A percentile compares a stretch with the other conserved stretches of the same genome.
Conservation (phyloP, 2,888 invertebrate genomes). For the Stenolophus ochropezus region DNA sequence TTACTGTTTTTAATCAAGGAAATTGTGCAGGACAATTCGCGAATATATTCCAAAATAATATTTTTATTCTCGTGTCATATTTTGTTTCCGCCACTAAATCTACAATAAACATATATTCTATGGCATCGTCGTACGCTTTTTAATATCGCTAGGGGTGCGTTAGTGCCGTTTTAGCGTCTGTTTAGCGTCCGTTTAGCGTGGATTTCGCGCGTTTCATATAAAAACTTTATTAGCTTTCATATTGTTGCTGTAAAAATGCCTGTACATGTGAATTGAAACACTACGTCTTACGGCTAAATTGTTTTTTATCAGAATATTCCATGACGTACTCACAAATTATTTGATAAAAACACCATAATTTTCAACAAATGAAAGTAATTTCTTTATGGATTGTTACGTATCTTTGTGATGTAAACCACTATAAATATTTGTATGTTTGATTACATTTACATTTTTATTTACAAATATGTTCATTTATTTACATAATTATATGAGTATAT, state of each 20-base stretch:
- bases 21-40: conserved; percentile 21
- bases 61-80: conserved; percentile 36
- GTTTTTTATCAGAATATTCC: conserved; percentile 21
- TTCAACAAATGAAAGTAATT: neutral
- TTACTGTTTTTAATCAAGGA: conserved; percentile 41
- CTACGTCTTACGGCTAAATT: conserved; percentile 19
- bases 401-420: too few species aligned
- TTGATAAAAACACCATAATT: neutral
- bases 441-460: too few species aligned
- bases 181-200: conserved; percentile 37
- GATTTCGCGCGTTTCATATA: conserved; percentile 35
- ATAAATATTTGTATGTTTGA: too few species aligned
- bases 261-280: conserved; percentile 26
- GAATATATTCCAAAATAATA: conserved; percentile 27
- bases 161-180: conserved; percentile 31
- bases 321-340: neutral
- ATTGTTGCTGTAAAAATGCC: conserved; percentile 43
- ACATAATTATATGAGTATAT: too few species aligned
- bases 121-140: conserved; percentile 30
- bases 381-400: too few species aligned
- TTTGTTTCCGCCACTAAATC: conserved; percentile 33
- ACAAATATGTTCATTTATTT: too few species aligned
- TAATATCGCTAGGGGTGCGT: conserved; percentile 42
- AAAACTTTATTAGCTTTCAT: conserved; percentile 51
- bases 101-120: conserved; percentile 24